These are phyloP conservation scores for Phycodurus eques DNA, from an alignment of 2,113 vertebrate genomes.

Conservation along the genomic window DNA sequence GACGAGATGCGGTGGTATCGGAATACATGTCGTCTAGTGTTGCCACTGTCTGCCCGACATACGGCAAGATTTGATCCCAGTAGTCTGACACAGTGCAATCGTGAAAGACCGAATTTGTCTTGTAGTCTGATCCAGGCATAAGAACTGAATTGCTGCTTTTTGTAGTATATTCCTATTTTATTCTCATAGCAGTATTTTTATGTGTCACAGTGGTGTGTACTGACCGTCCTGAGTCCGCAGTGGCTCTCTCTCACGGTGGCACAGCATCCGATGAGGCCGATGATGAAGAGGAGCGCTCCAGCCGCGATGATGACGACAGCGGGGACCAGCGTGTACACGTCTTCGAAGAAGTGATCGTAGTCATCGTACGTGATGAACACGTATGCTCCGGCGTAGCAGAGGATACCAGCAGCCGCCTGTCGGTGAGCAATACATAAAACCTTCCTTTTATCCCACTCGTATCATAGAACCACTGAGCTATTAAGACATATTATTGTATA, in stretches of 20 bases:
- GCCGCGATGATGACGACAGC: conserved; percentile 90
- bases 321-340: conserved; percentile 89
- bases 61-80: too few species aligned
- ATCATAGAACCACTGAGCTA: too few species aligned
- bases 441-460: background rate
- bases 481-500: too few species aligned
- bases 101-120: too few species aligned
- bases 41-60: too few species aligned
- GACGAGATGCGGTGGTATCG: too few species aligned
- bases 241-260: conserved; percentile 91
- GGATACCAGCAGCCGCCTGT: conserved; percentile 90
- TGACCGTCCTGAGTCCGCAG: conserved; percentile 87
- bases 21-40: too few species aligned
- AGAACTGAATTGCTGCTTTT: too few species aligned
- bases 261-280: conserved; percentile 92
- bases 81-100: too few species aligned
- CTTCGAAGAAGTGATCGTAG: conserved; percentile 96
- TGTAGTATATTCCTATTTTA: background rate
- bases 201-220: conserved; percentile 32
- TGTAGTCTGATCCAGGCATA: too few species aligned
- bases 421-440: background rate
- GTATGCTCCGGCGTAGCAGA: conserved; percentile 94
- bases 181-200: background rate
- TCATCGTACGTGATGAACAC: conserved; percentile 96
- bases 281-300: conserved; percentile 89